phyloP scores from a whole-genome alignment of 2,888 invertebrate species.

The Halictus ligatus region DNA sequence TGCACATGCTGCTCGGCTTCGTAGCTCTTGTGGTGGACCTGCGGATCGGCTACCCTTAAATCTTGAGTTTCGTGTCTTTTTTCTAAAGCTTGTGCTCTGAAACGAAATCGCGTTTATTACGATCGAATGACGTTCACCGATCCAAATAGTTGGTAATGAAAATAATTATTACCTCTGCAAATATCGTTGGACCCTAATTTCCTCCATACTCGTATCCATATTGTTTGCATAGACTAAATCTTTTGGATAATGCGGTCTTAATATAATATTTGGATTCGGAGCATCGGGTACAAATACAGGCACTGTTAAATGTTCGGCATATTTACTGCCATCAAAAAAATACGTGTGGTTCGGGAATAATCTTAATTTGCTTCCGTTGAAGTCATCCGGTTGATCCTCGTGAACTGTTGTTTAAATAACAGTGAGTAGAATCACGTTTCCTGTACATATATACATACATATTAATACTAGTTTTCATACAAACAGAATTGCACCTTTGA shows the following conservation, averaged over 20 bases:
- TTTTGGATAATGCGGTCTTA: slow-evolving; percentile 81
- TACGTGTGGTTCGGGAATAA: slow-evolving; percentile 79
- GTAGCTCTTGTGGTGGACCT: slow-evolving; percentile 50
- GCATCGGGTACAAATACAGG: slow-evolving; percentile 78
- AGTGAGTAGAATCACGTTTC: neutral
- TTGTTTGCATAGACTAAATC: slow-evolving; percentile 86
- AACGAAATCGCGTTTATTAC: slow-evolving; percentile 9
- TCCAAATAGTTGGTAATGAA: neutral
- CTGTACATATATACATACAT: too few relatives aligned
- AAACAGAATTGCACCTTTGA: slow-evolving; percentile 83
- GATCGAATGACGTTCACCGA: neutral
- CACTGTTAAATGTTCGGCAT: slow-evolving; percentile 73
- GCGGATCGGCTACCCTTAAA: slow-evolving; percentile 46
- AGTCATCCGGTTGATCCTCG: slow-evolving; percentile 86
- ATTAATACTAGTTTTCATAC: slow-evolving; percentile 3
- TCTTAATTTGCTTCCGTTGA: slow-evolving; percentile 74
- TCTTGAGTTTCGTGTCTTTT: slow-evolving; percentile 53
- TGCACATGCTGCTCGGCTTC: slow-evolving; percentile 47
- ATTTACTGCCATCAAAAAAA: slow-evolving; percentile 79
- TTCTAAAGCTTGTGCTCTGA: slow-evolving; percentile 45
- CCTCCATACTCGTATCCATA: slow-evolving; percentile 92
- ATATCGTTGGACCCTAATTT: slow-evolving; percentile 88
- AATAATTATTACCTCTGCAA: slow-evolving; percentile 74
- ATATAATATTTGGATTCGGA: slow-evolving; percentile 76
- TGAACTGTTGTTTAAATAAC: slow-evolving; percentile 85